These are phyloP conservation scores for Callocephalon fimbriatum DNA, from an alignment of 2,113 vertebrate genomes.

Conservation along the genomic window DNA sequence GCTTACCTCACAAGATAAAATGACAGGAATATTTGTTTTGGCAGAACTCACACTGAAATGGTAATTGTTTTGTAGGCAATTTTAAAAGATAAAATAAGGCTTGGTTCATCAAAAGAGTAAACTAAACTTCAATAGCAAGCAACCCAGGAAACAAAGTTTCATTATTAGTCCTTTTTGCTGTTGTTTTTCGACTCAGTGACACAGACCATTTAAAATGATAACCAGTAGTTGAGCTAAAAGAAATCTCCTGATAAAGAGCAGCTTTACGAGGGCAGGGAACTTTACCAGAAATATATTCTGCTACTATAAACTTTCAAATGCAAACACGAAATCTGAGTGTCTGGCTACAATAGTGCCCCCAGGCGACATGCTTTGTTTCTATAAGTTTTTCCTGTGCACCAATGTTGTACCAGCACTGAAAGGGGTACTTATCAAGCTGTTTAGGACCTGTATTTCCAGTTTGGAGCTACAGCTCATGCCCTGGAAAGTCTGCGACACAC, in stretches of 20 bases:
- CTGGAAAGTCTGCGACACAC: neutral
- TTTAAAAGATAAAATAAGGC: conserved; percentile 4
- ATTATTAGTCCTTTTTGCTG: conserved; percentile 6
- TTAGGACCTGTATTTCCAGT: neutral
- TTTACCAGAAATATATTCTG: neutral
- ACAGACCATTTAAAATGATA: conserved; percentile 44
- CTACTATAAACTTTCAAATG: neutral
- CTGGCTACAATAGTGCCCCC: neutral
- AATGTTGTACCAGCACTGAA: neutral
- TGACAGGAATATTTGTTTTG: conserved; percentile 13
- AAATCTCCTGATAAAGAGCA: conserved; percentile 22
- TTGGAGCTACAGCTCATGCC: neutral
- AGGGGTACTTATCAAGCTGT: neutral
- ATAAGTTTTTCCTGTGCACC: neutral
- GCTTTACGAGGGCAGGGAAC: neutral
- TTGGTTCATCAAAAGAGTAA: conserved; percentile 30
- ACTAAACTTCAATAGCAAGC: neutral
- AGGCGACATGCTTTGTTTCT: neutral
- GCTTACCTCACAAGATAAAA: conserved; percentile 22
- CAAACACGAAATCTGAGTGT: neutral
- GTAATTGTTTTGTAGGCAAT: conserved; percentile 1
- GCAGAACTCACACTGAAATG: neutral
- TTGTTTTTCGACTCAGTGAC: neutral
- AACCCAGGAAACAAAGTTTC: conserved; percentile 16
- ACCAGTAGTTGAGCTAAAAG: neutral